Conservation (phyloP, 2,888 invertebrate genomes). For the Drosophila paranaensis region DNA sequence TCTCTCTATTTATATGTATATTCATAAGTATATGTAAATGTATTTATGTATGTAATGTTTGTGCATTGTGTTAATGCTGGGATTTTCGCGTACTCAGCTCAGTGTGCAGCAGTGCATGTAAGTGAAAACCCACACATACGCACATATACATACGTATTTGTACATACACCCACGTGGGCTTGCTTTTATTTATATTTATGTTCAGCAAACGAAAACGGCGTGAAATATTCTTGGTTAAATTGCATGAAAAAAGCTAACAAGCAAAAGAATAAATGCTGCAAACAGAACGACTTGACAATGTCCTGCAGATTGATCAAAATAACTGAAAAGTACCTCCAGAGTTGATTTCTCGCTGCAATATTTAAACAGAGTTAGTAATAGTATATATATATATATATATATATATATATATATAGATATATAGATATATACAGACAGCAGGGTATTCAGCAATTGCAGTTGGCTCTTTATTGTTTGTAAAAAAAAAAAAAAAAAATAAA, state of each 20-base stretch:
- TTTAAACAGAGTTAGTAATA: neutral
- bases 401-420: no score
- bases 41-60: neutral
- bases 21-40: no score
- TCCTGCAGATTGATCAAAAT: neutral
- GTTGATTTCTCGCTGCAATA: neutral
- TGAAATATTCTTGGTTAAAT: slow-evolving; percentile 45
- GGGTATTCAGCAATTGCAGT: neutral
- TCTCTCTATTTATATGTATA: neutral
- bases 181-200: slow-evolving; percentile 35
- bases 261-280: neutral
- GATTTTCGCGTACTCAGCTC: slow-evolving; percentile 27
- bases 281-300: neutral
- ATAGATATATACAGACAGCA: no score
- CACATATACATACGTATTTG: no score
- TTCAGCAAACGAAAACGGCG: slow-evolving; percentile 25
- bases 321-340: neutral
- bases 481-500: neutral
- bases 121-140: slow-evolving; percentile 13
- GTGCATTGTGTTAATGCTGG: slow-evolving; percentile 21
- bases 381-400: no score
- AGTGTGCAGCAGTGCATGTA: slow-evolving; percentile 19
- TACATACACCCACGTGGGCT: neutral
- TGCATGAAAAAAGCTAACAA: slow-evolving; percentile 11
- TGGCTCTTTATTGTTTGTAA: slow-evolving; percentile 10